Evolutionary conservation across 2,888 invertebrate genomes (phyloP), one percentile per base, ranked within the genome.

Genomic region (Parochlus steinenii): DNA sequence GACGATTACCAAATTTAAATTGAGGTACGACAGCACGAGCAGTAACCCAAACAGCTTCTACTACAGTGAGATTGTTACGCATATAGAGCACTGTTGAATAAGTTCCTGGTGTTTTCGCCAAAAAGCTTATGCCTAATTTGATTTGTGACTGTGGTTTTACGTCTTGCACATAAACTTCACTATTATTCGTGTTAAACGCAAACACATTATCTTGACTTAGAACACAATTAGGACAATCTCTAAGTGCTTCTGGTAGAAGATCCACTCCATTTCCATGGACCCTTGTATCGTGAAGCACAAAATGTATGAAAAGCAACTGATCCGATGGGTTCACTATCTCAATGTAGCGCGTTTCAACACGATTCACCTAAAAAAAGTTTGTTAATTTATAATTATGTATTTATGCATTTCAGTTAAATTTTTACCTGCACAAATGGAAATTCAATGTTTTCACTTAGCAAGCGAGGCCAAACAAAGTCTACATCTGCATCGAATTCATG

Each of bases 41-140:
- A 38, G 71, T 71, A 41, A 97, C 58, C 50, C 78, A 71, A 17
- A 92, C 65, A 3, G 78, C 74, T 58, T 97, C 95, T 49, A 93
- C 56, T 23, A 89, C 73, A 1, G 95, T 97, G 49, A 97, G 62
- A 57, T 97, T 97, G 56, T 95, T 97, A 47, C 93, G 77, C 55
- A 57, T 53, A 38, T 57, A 56, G 22, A 60, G 43, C 6, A 59
- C 43, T 1, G 58, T 58, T 32, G 57, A 55, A 43, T 52, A 56
- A 3, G 47, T 51, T 3, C 55, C 58, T 3, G 50, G 43, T 20
- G 43, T 40, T 16, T 46, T 46, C 2, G 56, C 49, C 18, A 46
- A 44, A 39, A 58, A 58, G 31, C 47, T 48, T 22, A 59, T 47
- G 1, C 49, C 48, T 6, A 58, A 48, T 11, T 45, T 45, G 1